Evolutionary conservation across 2,888 invertebrate species (phyloP), one percentile per base, ranked within the genome.

Genomic region (Andrena trimmerana): DNA sequence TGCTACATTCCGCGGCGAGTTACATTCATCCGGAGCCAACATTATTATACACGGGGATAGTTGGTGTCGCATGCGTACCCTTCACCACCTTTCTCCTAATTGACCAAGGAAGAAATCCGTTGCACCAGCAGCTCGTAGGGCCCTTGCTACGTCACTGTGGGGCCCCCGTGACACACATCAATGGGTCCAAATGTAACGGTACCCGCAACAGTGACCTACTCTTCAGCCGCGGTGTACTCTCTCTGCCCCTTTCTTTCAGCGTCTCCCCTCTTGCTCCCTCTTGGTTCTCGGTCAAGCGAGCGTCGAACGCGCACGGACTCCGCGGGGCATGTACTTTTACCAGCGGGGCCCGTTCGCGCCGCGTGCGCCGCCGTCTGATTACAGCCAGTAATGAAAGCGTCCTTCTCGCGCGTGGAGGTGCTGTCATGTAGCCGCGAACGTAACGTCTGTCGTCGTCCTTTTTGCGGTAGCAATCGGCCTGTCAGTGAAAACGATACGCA

Each of bases 111-210:
- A 71, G 48, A 71, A 16, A 48, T 71, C 54, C 27, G 70, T 79
- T 73, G 79, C 73, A 79, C 48, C 69, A 33, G 63, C 69, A 54
- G 20, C 52, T 33, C 48, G 33, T n/a, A 33, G 69, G 48, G 54
- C 67, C 78, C 57, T 74, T 65, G 81, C 87, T 88, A 88, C 88
- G 88, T 84, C 87, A 88, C 83, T 83, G 88, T 78, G 86, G 86
- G 91, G 91, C 90, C 92, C 92, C 87, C 91, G 92, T 93, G 93
- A 93, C 93, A 93, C 93, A 93, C 92, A 93, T 93, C 91, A 91
- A 91, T 92, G 90, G 90, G 91, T 91, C 83, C 90, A 90, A 90
- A 86, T 88, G 90, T 93, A 93, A 93, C 93, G 93, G 93, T 93
- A 93, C 88, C 88, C 67, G 81, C 84, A 69, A 48, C 86, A 75